These are phyloP conservation scores for Temnothorax unifasciatus DNA, from an alignment of 2,888 invertebrate species.

Conservation along the genomic window DNA sequence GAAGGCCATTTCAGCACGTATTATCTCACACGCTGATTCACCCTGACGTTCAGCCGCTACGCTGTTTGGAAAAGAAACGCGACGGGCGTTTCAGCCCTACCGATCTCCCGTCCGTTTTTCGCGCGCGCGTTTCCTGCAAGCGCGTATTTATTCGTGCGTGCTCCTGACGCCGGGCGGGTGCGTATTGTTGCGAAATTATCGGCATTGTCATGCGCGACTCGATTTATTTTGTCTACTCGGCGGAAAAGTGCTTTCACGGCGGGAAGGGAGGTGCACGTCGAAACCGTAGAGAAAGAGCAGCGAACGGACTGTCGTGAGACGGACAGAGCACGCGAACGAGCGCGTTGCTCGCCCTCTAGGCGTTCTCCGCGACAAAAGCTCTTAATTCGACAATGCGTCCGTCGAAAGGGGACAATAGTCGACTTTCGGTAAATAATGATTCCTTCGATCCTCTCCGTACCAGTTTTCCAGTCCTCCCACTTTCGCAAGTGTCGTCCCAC, in stretches of 20 bases:
- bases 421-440: constrained; percentile 74
- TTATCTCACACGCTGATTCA: constrained; percentile 47
- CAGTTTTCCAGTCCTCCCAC: not conserved
- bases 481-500: not conserved
- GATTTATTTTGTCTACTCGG: constrained; percentile 81
- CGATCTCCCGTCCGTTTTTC: constrained; percentile 44
- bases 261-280: constrained; percentile 18
- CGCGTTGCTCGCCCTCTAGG: constrained; percentile 69
- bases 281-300: constrained; percentile 30
- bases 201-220: constrained; percentile 72
- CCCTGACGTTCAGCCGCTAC: constrained; percentile 18
- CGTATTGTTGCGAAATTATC: constrained; percentile 77
- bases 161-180: constrained; percentile 55
- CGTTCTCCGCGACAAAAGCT: constrained; percentile 76
- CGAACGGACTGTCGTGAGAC: not conserved
- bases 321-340: constrained; percentile 51
- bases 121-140: constrained; percentile 37
- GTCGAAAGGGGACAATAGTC: constrained; percentile 72
- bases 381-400: constrained; percentile 78
- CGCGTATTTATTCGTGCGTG: constrained; percentile 69
- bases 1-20: constrained; percentile 22
- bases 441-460: constrained; percentile 65
- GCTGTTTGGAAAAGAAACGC: constrained; percentile 53
- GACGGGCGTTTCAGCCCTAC: constrained; percentile 40
- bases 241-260: constrained; percentile 78